A percentile compares a stretch with the other conserved stretches of the same genome.
Conservation (phyloP, 2,113 vertebrate species). For the Oceanites oceanicus region DNA sequence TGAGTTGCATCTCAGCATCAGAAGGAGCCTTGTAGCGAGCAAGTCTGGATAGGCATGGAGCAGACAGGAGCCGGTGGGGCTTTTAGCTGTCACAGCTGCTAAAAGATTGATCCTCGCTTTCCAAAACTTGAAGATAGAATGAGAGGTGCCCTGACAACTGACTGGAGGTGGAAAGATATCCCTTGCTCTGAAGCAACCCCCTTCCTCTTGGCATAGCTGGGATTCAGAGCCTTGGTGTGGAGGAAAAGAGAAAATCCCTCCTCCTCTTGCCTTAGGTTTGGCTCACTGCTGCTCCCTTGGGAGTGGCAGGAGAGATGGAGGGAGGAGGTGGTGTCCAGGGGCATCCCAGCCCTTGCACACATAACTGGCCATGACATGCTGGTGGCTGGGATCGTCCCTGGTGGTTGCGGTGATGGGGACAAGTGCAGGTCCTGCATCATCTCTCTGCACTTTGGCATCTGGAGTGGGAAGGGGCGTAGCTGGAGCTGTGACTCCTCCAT, state of each 20-base stretch:
- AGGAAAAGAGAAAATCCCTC: not conserved
- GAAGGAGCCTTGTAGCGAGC: not conserved
- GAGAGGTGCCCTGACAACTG: not conserved
- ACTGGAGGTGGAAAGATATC: not conserved
- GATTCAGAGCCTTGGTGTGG: accelerated
- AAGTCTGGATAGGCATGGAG: not conserved
- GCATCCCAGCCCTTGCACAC: not conserved
- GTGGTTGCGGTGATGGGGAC: not conserved
- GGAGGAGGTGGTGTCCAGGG: not conserved
- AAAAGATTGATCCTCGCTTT: not conserved
- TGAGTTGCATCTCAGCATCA: not conserved
- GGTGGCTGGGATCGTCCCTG: not conserved
- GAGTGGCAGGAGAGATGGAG: not conserved
- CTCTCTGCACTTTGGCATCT: not conserved
- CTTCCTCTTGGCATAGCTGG: not conserved
- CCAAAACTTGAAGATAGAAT: not conserved
- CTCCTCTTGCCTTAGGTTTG: not conserved
- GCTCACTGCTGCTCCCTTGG: not conserved
- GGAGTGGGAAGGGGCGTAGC: not conserved
- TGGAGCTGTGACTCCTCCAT: not conserved
- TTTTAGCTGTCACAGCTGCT: not conserved
- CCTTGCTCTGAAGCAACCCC: not conserved
- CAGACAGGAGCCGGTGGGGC: not conserved
- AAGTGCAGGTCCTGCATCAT: not conserved
- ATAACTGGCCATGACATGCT: not conserved